A percentile compares a stretch with the other conserved stretches of the same genome.
Conservation (phyloP, 2,797 vertebrate genomes). For the Anas georgica region DNA sequence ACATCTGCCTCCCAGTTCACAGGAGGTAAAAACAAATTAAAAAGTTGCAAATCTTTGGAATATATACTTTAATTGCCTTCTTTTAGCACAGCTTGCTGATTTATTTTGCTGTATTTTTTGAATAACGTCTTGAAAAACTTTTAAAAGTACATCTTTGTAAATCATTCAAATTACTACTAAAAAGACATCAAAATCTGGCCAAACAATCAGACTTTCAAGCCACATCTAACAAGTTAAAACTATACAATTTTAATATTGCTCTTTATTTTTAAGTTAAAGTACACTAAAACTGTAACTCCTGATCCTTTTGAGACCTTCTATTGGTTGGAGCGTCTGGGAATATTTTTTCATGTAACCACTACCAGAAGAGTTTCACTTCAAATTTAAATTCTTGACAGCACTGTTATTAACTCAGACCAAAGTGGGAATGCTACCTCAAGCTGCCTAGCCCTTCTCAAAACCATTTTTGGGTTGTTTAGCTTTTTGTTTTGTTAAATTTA, state of each 20-base stretch:
- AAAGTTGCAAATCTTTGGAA: not conserved
- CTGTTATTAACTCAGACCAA: not conserved
- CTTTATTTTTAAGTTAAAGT: not conserved
- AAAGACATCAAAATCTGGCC: not conserved
- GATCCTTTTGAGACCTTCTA: not conserved
- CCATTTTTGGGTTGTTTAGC: not conserved
- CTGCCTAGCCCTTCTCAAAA: not conserved
- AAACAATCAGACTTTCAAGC: not conserved
- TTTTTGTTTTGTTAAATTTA: not conserved
- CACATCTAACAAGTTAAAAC: not conserved
- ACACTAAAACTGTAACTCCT: not conserved
- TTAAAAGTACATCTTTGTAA: not conserved
- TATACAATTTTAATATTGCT: not conserved
- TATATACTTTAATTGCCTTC: not conserved
- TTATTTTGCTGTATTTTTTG: not conserved
- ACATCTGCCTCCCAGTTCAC: not conserved
- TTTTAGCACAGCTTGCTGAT: not conserved
- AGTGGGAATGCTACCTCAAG: not conserved
- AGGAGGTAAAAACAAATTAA: not conserved
- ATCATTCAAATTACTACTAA: not conserved
- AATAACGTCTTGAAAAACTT: not conserved
- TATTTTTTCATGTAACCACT: not conserved
- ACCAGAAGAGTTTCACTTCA: not conserved
- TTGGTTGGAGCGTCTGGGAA: not conserved
- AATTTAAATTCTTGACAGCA: not conserved